phyloP scores from a whole-genome alignment of 2,113 vertebrate species.

The Lophius piscatorius region DNA sequence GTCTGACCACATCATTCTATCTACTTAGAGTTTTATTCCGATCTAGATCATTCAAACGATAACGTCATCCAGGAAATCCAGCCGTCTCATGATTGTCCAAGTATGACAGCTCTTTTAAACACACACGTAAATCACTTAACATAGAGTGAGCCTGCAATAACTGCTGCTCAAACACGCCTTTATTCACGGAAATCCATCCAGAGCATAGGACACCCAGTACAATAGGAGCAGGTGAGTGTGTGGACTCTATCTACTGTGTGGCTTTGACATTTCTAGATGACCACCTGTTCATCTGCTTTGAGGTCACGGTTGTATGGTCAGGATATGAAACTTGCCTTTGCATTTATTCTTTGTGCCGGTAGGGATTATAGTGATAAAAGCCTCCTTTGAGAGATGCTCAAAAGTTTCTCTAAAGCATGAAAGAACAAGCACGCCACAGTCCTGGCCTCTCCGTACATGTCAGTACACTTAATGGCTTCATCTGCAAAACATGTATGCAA shows the following conservation, averaged over 20 bases:
- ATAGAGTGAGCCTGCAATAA: conserved; percentile 44
- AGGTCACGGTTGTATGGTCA: conserved; percentile 54
- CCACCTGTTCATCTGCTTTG: conserved; percentile 79
- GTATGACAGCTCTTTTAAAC: conserved; percentile 4
- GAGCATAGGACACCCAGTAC: conserved; percentile 53
- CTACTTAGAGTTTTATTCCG: not conserved
- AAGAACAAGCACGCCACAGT: conserved; percentile 52
- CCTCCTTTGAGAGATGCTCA: conserved; percentile 68
- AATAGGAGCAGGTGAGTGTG: conserved; percentile 67
- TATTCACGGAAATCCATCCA: conserved; percentile 49
- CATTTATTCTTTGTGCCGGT: conserved; percentile 73
- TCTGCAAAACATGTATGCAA: conserved; percentile 28
- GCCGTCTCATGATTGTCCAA: conserved; percentile 5
- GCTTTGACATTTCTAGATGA: conserved; percentile 56
- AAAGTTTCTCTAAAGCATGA: conserved; percentile 75
- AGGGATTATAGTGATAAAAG: conserved; percentile 78
- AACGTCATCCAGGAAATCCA: conserved; percentile 16
- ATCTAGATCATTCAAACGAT: conserved; percentile 11
- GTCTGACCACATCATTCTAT: not conserved
- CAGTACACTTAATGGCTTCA: conserved; percentile 55
- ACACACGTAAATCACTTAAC: conserved; percentile 11
- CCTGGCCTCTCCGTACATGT: conserved; percentile 45
- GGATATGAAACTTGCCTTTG: conserved; percentile 68
- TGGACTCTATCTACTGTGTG: conserved; percentile 43
- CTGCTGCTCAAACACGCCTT: conserved; percentile 64